phyloP scores from a whole-genome alignment of 1,140 invertebrate genomes.

The Arion vulgaris region DNA sequence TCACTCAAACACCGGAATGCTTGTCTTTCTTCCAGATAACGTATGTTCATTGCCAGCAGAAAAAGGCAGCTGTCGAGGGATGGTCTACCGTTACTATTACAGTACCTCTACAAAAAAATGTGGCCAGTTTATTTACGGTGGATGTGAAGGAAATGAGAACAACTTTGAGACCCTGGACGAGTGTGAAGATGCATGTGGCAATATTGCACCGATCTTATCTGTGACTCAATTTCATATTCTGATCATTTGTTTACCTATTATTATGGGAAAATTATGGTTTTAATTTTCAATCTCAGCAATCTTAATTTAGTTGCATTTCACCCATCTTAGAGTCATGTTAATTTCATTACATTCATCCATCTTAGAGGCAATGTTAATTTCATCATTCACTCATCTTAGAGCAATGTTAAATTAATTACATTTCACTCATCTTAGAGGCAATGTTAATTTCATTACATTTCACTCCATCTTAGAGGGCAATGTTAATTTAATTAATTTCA shows the following conservation, averaged over 20 bases:
- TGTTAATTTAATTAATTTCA: no score
- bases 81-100: background rate
- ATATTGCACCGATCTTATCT: background rate
- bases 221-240: background rate
- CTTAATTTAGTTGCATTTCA: no score
- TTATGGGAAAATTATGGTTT: background rate
- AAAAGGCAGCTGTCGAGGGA: background rate
- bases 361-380: no score
- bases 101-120: background rate
- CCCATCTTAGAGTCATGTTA: no score
- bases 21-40: background rate
- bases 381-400: no score
- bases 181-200: background rate
- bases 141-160: constrained; percentile 27
- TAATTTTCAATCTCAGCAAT: no score
- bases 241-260: background rate
- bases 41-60: background rate
- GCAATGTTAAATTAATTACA: no score
- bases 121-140: constrained; percentile 14
- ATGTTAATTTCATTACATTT: no score
- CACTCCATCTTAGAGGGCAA: no score
- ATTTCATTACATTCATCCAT: no score
- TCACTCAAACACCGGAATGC: background rate
- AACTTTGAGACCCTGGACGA: background rate
- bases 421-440: no score